Conservation (phyloP, 2,888 invertebrate species). For the Bedellia somnulentella region DNA sequence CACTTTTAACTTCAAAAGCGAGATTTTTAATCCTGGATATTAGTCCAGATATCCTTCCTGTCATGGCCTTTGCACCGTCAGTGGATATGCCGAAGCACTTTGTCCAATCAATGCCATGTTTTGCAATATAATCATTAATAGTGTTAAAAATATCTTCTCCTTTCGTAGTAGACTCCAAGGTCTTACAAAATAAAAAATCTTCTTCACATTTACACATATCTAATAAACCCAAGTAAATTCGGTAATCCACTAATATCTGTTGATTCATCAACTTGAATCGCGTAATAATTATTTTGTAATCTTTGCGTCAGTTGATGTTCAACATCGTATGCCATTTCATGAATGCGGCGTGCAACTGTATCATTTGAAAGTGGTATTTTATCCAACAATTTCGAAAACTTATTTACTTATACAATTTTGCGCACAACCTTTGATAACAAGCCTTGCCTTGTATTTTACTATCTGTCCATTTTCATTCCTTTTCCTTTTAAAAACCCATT, state of each 20-base stretch:
- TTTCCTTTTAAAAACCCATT: no score
- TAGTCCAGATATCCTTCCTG: constrained; percentile 9
- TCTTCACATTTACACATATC: neutral
- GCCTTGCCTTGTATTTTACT: no score
- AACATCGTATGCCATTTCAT: constrained; percentile 4
- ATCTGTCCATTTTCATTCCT: no score
- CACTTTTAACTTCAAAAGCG: constrained; percentile 9
- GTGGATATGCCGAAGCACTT: constrained; percentile 6
- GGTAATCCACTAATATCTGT: constrained; percentile 3
- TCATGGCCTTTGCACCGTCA: constrained; percentile 9
- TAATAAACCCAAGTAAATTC: constrained; percentile 4
- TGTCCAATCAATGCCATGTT: constrained; percentile 8
- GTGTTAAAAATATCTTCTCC: constrained; percentile 6
- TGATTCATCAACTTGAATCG: constrained; percentile 1
- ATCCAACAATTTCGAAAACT: constrained; percentile 1
- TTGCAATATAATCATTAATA: constrained; percentile 5
- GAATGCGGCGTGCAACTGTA: constrained; percentile 3
- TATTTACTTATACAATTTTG: no score
- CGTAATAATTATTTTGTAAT: constrained; percentile 1
- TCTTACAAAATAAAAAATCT: constrained; percentile 5
- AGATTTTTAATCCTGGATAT: constrained; percentile 9
- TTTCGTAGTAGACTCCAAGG: constrained; percentile 7
- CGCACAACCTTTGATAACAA: no score
- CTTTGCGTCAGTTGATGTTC: constrained; percentile 4
- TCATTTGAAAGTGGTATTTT: constrained; percentile 1